Percentiles rank a stretch among this genome's conserved stretches.
These are phyloP conservation scores for Periophthalmus magnuspinnatus DNA, from an alignment of 2,797 vertebrate species.

Conservation along the genomic window DNA sequence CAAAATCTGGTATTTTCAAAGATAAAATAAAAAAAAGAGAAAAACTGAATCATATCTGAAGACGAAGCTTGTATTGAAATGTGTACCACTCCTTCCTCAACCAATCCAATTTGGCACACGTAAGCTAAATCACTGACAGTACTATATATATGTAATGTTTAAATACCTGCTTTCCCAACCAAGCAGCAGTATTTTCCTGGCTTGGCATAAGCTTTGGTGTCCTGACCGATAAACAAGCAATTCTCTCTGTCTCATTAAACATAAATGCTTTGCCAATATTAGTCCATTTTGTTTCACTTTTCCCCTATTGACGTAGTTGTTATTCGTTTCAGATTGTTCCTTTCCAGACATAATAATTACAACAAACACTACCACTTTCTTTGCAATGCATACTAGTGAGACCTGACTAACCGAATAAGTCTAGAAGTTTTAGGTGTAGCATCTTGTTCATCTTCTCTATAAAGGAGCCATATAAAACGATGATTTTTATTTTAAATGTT, in stretches of 20 bases:
- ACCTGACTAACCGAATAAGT: background rate
- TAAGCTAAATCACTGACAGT: background rate
- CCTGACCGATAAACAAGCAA: background rate
- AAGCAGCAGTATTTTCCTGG: background rate
- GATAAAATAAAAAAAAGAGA: too few species aligned
- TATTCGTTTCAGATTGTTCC: background rate
- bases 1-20: too few species aligned
- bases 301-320: background rate
- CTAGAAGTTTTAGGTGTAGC: background rate
- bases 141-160: too few species aligned
- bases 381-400: background rate
- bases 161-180: background rate
- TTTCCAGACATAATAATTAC: conserved; percentile 4
- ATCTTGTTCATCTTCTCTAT: background rate
- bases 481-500: too few species aligned
- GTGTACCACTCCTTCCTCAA: background rate
- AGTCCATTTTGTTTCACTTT: background rate
- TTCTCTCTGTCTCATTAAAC: background rate
- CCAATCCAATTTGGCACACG: background rate
- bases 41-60: too few species aligned
- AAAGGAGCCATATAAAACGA: background rate
- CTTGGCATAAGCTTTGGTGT: background rate
- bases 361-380: background rate
- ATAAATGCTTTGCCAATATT: conserved; percentile 3
- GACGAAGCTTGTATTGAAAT: too few species aligned